These are phyloP conservation scores for Apodemus agrarius DNA, from an alignment of 2,797 vertebrate genomes.

Conservation along the genomic window DNA sequence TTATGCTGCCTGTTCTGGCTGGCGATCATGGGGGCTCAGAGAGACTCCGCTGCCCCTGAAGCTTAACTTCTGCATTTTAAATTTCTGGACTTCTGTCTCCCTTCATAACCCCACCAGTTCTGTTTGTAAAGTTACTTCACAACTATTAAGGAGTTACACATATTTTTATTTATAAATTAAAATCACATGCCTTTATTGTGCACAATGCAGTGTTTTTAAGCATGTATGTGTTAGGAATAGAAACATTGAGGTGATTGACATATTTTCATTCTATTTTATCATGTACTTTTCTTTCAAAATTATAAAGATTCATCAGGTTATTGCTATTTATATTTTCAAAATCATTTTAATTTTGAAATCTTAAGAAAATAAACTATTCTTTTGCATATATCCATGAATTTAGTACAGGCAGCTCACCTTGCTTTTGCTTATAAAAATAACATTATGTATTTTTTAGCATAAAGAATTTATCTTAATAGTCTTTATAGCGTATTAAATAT, in stretches of 20 bases:
- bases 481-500: not conserved
- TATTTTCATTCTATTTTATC: not conserved
- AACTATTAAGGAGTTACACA: not conserved
- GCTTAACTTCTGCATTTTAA: not conserved
- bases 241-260: not conserved
- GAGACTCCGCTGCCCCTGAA: not conserved
- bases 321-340: not conserved
- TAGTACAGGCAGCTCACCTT: not conserved
- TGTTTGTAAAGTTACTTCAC: not conserved
- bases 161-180: not conserved
- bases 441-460: not conserved
- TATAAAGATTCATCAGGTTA: not conserved
- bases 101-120: not conserved
- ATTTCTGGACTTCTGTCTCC: not conserved
- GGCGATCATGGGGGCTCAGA: too few relatives aligned
- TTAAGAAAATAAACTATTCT: not conserved
- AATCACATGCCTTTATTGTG: not conserved
- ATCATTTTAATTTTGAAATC: slow-evolving; percentile 15
- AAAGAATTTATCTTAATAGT: not conserved
- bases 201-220: not conserved
- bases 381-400: not conserved
- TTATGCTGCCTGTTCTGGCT: not conserved
- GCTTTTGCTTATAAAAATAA: not conserved
- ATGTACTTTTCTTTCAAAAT: not conserved
- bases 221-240: not conserved